Percentiles rank a stretch among this genome's conserved stretches.
Conservation (phyloP, 2,888 invertebrate genomes). For the Nebria salina region DNA sequence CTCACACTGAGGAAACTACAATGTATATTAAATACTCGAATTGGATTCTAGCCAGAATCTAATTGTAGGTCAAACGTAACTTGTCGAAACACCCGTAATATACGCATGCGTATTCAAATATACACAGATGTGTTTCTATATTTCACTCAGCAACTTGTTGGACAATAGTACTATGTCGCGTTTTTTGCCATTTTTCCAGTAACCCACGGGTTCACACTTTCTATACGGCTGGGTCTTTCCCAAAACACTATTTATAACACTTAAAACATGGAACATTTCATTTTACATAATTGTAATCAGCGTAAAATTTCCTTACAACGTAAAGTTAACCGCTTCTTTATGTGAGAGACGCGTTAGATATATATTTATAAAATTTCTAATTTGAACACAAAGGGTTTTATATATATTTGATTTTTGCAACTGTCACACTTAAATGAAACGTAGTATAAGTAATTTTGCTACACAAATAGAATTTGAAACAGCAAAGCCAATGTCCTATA, state of each 20-base stretch:
- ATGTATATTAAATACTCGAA: neutral
- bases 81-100: neutral
- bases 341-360: no score
- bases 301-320: neutral
- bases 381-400: neutral
- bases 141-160: slow-evolving; percentile 13
- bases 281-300: neutral
- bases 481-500: neutral
- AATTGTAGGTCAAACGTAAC: slow-evolving; percentile 31
- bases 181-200: neutral
- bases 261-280: neutral
- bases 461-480: neutral
- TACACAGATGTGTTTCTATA: neutral
- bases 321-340: neutral
- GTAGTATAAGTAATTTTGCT: neutral
- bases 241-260: neutral
- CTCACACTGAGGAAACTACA: neutral
- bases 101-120: neutral
- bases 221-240: neutral
- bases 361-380: neutral
- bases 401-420: neutral
- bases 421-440: neutral
- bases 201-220: neutral
- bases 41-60: slow-evolving; percentile 19
- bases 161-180: neutral